phyloP scores from a whole-genome alignment of 2,113 vertebrate species.

The Mustelus asterias region DNA sequence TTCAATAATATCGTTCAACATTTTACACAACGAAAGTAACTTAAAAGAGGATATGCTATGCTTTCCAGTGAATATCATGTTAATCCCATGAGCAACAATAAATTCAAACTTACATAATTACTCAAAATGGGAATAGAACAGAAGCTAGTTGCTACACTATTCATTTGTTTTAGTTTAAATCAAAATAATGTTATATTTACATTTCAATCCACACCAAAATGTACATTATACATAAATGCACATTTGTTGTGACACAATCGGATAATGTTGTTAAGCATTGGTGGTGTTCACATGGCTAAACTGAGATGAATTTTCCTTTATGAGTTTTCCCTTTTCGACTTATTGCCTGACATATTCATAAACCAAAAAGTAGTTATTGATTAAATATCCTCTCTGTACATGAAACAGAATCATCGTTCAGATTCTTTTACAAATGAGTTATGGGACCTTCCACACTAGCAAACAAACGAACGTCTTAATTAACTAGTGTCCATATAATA shows the following conservation, averaged over 20 bases:
- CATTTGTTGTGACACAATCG: conserved; percentile 13
- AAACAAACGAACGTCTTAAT: conserved; percentile 5
- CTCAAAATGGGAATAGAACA: conserved; percentile 17
- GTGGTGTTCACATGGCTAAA: background rate
- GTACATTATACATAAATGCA: background rate
- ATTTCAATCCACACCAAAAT: conserved; percentile 18
- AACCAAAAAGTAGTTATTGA: conserved; percentile 21
- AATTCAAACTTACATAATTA: conserved; percentile 36
- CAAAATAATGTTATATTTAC: conserved; percentile 4
- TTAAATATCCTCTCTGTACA: conserved; percentile 27
- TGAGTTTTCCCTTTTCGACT: background rate
- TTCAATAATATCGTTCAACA: conserved; percentile 17
- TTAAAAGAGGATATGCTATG: conserved; percentile 4
- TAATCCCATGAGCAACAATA: conserved; percentile 16
- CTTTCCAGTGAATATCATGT: conserved; percentile 28
- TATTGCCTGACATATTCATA: conserved; percentile 32
- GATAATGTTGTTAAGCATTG: background rate
- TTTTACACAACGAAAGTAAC: conserved; percentile 8
- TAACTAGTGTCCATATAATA: background rate
- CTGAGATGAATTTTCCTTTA: conserved; percentile 18
- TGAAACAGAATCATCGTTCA: conserved; percentile 12
- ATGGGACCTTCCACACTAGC: background rate
- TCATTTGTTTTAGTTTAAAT: conserved; percentile 21
- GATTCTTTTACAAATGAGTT: conserved; percentile 27
- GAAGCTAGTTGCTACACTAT: background rate